Base-by-base conservation (phyloP, 2,797 vertebrate species). In the Cryptoprocta ferox region DNA sequence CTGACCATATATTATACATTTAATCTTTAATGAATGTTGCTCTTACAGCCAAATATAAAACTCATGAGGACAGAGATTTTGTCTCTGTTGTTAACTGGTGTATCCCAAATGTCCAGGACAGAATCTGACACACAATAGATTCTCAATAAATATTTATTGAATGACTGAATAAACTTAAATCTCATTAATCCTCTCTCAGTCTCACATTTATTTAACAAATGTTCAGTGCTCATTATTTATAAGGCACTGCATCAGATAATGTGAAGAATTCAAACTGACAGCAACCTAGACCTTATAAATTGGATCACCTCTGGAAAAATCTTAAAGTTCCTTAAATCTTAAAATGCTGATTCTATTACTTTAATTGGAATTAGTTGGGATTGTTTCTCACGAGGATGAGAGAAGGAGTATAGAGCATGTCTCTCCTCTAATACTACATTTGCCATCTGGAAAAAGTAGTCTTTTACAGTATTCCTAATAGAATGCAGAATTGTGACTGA, bases 321-420 rank as follows among this genome's bases (percentile, higher is more conserved):
- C 84, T 86, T 70, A 73, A 81, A 78, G 35, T 66, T 92, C 53
- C 85, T 92, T 59, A 93, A 97, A 94, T 73, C 28, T 45, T 78
- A 42, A 86, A 78, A 53, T 35, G 76, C 45, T 75, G 45, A 89
- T 50, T 28, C 28, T 68, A 68, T 75, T 26, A 80, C 86, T 79
- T 82, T 12, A 35, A 9, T 4, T 76, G 19, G 53, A 90, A 92
- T 81, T 71, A 89, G 48, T 28, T 75, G 48, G 26, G 28, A 81
- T 8, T 39, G 2, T 81, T 81, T 94, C 35, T 81, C 19, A 88
- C 66, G 30, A 39, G 8, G 39, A 79, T 84, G 9, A 84, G 5
- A 86, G 5, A 28, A 76, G 32, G 19, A 82, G 11, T 50, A 78
- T 7, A 26, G 48, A 35, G 19, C 32, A 91, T 91, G 37, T 39